Conservation (phyloP, 2,113 vertebrate species). For the Siniperca knerii region DNA sequence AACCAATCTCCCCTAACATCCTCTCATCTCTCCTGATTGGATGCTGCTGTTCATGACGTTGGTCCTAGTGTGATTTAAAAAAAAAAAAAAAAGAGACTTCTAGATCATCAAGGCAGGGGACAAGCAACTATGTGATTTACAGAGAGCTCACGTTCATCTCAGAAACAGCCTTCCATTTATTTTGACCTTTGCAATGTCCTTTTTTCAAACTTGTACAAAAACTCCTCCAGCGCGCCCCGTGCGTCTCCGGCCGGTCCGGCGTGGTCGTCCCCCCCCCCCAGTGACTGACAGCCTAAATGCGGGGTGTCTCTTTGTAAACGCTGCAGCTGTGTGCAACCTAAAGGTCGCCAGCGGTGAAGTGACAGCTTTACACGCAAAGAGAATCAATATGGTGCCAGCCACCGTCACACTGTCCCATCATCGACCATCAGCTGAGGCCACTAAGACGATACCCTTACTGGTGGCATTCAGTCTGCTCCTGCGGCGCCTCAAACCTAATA, state of each 20-base stretch:
- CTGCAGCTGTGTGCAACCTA: slow-evolving; percentile 32
- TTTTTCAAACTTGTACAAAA: background rate
- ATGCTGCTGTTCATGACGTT: slow-evolving; percentile 31
- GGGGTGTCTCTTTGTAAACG: slow-evolving; percentile 56
- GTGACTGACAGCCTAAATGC: slow-evolving; percentile 64
- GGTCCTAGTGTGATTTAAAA: background rate
- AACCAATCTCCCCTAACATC: background rate
- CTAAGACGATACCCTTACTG: too few species aligned
- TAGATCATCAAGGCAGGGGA: background rate
- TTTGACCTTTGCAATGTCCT: background rate
- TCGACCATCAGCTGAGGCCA: too few species aligned
- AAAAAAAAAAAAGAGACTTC: background rate
- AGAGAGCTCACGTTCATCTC: background rate
- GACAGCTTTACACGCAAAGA: too few species aligned
- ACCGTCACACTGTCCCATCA: too few species aligned
- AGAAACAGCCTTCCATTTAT: background rate
- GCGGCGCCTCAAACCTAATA: too few species aligned
- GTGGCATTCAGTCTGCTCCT: too few species aligned
- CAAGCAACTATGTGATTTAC: background rate
- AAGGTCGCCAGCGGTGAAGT: too few species aligned
- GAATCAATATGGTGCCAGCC: too few species aligned
- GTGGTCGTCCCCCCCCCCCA: background rate
- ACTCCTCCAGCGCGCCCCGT: background rate
- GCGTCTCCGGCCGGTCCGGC: background rate
- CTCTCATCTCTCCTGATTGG: slow-evolving; percentile 21